A percentile compares a stretch with the other conserved stretches of the same genome.
These are phyloP conservation scores for Gymnoscopelus microlampas DNA, from an alignment of 2,797 vertebrate species.

Conservation along the genomic window DNA sequence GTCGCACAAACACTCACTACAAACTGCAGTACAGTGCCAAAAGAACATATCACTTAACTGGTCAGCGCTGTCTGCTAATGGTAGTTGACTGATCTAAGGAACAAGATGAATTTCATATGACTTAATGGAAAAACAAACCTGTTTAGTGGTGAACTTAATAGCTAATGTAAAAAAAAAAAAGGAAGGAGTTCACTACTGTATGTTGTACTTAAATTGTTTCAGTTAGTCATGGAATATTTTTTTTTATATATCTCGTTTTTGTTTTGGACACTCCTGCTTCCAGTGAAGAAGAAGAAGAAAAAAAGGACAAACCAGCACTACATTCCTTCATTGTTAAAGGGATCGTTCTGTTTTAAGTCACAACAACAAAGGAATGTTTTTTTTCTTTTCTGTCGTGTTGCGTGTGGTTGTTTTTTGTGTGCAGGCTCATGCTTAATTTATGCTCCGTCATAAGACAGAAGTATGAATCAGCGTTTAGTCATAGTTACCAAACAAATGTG, in stretches of 20 bases:
- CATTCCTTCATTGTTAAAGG: slow-evolving; percentile 70
- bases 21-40: no score
- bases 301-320: slow-evolving; percentile 61
- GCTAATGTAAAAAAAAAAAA: slow-evolving; percentile 49
- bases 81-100: slow-evolving; percentile 19
- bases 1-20: no score
- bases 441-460: no score
- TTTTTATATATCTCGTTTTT: slow-evolving; percentile 15
- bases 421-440: slow-evolving; percentile 23
- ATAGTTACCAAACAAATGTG: slow-evolving; percentile 31
- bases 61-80: neutral
- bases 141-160: slow-evolving; percentile 25
- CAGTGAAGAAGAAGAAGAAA: slow-evolving; percentile 14
- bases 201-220: slow-evolving; percentile 24
- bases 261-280: slow-evolving; percentile 31
- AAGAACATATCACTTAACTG: neutral
- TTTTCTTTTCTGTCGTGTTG: slow-evolving; percentile 48
- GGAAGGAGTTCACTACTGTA: slow-evolving; percentile 40
- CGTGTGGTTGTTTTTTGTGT: slow-evolving; percentile 25
- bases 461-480: neutral
- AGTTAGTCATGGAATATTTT: slow-evolving; percentile 1
- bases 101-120: slow-evolving; percentile 11
- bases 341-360: slow-evolving; percentile 38
- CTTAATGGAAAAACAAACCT: slow-evolving; percentile 16
- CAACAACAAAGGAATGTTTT: slow-evolving; percentile 13